These are phyloP conservation scores for Pseudochirops cupreus DNA, from an alignment of 2,797 vertebrate genomes.

Conservation along the genomic window DNA sequence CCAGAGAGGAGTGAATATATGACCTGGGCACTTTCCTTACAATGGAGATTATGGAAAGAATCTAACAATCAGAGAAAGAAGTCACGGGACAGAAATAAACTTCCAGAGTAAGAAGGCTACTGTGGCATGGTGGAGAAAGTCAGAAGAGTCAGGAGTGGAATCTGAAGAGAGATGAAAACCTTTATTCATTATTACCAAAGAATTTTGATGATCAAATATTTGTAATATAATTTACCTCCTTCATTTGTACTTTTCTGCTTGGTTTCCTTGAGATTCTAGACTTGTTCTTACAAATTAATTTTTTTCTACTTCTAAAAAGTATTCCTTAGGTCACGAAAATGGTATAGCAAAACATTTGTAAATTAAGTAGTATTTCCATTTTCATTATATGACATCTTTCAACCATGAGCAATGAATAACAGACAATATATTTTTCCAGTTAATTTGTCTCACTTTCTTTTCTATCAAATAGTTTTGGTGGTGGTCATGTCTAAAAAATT, in stretches of 20 bases:
- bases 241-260: not conserved
- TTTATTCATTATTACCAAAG: not conserved
- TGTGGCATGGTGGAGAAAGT: not conserved
- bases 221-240: not conserved
- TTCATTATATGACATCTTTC: not conserved
- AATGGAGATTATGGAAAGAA: not conserved
- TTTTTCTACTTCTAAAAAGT: not conserved
- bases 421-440: not conserved
- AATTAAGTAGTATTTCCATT: not conserved
- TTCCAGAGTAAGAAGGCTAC: not conserved
- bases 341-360: not conserved
- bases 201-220: not conserved
- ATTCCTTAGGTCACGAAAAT: not conserved
- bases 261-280: not conserved
- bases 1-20: not conserved
- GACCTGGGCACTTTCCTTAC: not conserved
- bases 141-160: not conserved
- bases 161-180: not conserved
- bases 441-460: not conserved
- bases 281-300: not conserved
- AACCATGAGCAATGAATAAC: not conserved
- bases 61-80: not conserved
- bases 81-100: not conserved
- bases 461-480: not conserved
- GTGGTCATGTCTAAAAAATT: not conserved